Conservation (phyloP, 2,113 vertebrate species). For the Hassar affinis region DNA sequence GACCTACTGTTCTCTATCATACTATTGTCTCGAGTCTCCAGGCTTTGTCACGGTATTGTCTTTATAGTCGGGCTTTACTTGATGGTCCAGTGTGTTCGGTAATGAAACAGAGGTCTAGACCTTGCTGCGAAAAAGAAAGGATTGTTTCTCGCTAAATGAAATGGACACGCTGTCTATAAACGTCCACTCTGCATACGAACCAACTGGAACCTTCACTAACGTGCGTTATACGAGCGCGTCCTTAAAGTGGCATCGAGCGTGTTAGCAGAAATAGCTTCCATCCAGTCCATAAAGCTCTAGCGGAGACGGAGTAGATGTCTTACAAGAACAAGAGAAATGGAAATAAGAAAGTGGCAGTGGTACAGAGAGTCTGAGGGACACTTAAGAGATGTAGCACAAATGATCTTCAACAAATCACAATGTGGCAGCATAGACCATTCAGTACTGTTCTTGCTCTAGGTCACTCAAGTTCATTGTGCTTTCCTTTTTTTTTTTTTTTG, state of each 20-base stretch:
- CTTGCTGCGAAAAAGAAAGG: not conserved
- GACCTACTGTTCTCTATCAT: conserved; percentile 32
- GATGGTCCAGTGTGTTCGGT: not conserved
- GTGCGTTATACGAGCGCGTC: not conserved
- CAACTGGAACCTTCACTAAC: not conserved
- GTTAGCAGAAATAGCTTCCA: conserved; percentile 7
- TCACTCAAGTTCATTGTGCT: conserved; percentile 20
- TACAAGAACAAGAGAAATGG: not conserved
- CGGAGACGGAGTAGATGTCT: not conserved
- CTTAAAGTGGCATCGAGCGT: not conserved
- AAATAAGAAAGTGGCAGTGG: not conserved
- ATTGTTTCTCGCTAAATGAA: not conserved
- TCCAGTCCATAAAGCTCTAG: not conserved
- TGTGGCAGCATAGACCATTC: not conserved
- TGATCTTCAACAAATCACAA: no score
- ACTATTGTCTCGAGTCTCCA: conserved; percentile 4
- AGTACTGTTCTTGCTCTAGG: conserved; percentile 25
- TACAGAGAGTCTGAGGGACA: not conserved
- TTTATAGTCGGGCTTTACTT: conserved; percentile 11
- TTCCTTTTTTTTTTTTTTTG: conserved; percentile 30
- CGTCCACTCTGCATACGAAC: not conserved
- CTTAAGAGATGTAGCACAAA: not conserved
- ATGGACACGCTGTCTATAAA: not conserved
- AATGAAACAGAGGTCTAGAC: not conserved
- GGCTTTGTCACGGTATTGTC: conserved; percentile 34